Evolutionary conservation across 2,113 vertebrate genomes (phyloP), one percentile per base, ranked within the genome.

Genomic region (Odocoileus hemionus): DNA sequence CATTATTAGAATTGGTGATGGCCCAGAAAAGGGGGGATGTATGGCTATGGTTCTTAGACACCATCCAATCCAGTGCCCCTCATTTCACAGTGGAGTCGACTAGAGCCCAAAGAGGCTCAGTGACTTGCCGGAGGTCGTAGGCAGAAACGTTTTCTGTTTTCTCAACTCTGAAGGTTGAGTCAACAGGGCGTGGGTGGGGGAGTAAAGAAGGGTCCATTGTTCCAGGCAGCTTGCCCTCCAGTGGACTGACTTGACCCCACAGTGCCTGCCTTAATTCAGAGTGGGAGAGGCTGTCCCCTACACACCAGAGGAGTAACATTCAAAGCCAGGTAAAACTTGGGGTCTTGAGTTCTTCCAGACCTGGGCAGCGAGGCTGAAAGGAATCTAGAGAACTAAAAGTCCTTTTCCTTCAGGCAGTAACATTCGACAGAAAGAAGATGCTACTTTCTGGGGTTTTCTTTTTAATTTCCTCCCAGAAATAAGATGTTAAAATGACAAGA

Each of bases 61-160:
- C 76, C 60, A 33, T 15, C 47, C 91, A n/a, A 16, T 28, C 33
- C 39, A n/a, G 80, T 45, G 50, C 36, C 45, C 17, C 43, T 93
- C 43, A 11, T 79, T 78, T 90, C 82, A 36, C 5, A 58, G 60
- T 43, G 2, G 60, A 95, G 67, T 67, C 88, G 23, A 39, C 54
- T 5, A 55, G 80, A 95, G 52, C 33, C 39, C 43, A 25, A 26
- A 61, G 94, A 93, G 89, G 52, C 67, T 47, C 7, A 30, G 23
- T 12, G 82, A 84, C 52, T 96, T 26, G 67, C 70, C 0, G 4
- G 94, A 97, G 96, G 92, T 91, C 47, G 93, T 93, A 60, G 97
- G 96, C 97, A 97, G 97, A 96, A 97, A 97, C 39, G 74, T 97
- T 96, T 94, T 97, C 94, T 98, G 98, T 98, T 98, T 98, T 97